These are phyloP conservation scores for Anagrus nilaparvatae DNA, from an alignment of 1,140 invertebrate species.

Conservation along the genomic window DNA sequence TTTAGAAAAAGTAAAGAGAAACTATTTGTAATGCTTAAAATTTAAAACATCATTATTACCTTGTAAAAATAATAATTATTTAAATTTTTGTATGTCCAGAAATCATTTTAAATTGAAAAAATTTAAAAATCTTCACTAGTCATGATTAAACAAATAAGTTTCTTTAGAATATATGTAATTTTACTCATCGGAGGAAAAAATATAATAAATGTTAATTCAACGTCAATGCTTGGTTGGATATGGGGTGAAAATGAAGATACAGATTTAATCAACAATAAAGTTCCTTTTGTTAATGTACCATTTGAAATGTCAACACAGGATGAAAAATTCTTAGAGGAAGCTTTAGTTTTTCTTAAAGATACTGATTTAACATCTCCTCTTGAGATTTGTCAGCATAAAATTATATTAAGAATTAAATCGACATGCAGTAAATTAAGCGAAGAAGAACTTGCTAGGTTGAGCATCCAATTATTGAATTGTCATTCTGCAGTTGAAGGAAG, in stretches of 20 bases:
- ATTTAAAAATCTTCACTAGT: too few relatives aligned
- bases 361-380: conserved; percentile 47
- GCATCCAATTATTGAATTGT: conserved; percentile 60
- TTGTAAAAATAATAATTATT: too few relatives aligned
- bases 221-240: conserved; percentile 33
- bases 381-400: conserved; percentile 56
- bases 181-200: too few relatives aligned
- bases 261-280: conserved; percentile 23
- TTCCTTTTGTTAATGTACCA: conserved; percentile 38
- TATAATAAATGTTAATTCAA: conserved; percentile 10
- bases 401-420: conserved; percentile 48
- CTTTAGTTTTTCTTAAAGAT: conserved; percentile 44
- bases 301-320: conserved; percentile 53
- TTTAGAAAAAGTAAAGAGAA: too few relatives aligned
- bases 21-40: too few relatives aligned
- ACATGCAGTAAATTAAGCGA: conserved; percentile 51
- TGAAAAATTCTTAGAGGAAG: conserved; percentile 55
- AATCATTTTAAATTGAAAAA: too few relatives aligned
- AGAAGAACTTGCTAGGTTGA: conserved; percentile 56
- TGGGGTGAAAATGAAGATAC: conserved; percentile 26
- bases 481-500: conserved; percentile 54
- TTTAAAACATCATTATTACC: too few relatives aligned
- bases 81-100: too few relatives aligned
- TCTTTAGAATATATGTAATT: too few relatives aligned
- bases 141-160: too few relatives aligned